Evolutionary conservation across 2,113 vertebrate species (phyloP).

Genomic region (Bufo gargarizans): DNA sequence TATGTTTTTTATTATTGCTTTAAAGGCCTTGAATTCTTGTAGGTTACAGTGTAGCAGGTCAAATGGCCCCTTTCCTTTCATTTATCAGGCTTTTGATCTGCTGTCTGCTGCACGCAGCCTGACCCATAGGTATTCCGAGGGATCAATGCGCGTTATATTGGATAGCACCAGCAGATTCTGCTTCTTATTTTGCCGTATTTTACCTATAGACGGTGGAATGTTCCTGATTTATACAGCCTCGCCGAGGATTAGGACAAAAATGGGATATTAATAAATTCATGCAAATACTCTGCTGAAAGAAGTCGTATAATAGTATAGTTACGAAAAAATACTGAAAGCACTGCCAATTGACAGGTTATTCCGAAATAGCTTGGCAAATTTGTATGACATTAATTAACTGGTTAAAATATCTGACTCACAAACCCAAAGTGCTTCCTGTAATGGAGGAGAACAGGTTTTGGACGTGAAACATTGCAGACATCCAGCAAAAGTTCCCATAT

Average conservation of each 20-base stretch:
- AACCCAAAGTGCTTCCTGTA: neutral
- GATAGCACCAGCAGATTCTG: constrained; percentile 8
- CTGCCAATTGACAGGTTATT: neutral
- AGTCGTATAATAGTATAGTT: neutral
- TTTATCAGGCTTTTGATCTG: constrained; percentile 95
- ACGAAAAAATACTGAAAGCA: neutral
- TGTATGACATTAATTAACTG: neutral
- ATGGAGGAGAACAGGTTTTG: neutral
- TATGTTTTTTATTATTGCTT: constrained; percentile 82
- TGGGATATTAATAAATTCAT: neutral
- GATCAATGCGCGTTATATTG: constrained; percentile 10
- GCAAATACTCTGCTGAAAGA: neutral
- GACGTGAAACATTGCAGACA: neutral
- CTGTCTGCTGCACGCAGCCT: constrained; percentile 65
- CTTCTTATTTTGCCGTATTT: neutral
- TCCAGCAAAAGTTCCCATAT: neutral
- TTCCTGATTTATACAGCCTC: neutral
- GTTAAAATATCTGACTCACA: neutral
- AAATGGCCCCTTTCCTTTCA: constrained; percentile 90
- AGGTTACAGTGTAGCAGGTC: constrained; percentile 82
- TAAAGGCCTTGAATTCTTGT: constrained; percentile 88
- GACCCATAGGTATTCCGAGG: constrained; percentile 23
- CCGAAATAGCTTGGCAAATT: neutral
- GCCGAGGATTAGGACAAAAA: neutral
- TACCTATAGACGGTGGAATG: neutral